Evolutionary conservation across 2,113 vertebrate species (phyloP).

Genomic region (Mustela nigripes): DNA sequence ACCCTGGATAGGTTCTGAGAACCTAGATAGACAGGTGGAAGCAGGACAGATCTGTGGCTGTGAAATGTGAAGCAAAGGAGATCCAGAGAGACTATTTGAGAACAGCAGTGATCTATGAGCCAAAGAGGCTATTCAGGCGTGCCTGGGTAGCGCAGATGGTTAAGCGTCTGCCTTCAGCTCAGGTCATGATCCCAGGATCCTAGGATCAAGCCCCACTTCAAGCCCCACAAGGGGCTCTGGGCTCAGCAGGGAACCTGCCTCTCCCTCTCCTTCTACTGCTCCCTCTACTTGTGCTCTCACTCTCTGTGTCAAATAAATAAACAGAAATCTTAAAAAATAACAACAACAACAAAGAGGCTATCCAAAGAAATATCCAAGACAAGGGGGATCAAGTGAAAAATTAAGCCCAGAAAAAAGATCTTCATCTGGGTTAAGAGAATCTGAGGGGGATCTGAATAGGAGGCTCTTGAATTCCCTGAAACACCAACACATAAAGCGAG

Average conservation of each 20-base stretch:
- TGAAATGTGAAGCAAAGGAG: neutral
- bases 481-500: neutral
- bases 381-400: neutral
- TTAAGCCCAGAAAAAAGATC: neutral
- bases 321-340: too few species aligned
- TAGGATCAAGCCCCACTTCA: too few species aligned
- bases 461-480: neutral
- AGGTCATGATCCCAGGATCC: too few species aligned
- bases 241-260: too few species aligned
- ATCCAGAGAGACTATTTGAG: neutral
- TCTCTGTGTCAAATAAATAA: too few species aligned
- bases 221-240: too few species aligned
- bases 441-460: neutral
- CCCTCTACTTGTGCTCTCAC: too few species aligned
- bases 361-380: neutral
- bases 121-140: neutral
- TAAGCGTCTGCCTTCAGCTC: too few species aligned
- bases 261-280: too few species aligned
- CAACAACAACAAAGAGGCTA: neutral
- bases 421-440: neutral
- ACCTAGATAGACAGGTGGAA: neutral
- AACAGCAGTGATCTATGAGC: neutral
- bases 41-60: neutral
- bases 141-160: too few species aligned
- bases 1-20: neutral